Base-by-base conservation (phyloP, 2,797 vertebrate genomes). In the Sorex maritimensis region DNA sequence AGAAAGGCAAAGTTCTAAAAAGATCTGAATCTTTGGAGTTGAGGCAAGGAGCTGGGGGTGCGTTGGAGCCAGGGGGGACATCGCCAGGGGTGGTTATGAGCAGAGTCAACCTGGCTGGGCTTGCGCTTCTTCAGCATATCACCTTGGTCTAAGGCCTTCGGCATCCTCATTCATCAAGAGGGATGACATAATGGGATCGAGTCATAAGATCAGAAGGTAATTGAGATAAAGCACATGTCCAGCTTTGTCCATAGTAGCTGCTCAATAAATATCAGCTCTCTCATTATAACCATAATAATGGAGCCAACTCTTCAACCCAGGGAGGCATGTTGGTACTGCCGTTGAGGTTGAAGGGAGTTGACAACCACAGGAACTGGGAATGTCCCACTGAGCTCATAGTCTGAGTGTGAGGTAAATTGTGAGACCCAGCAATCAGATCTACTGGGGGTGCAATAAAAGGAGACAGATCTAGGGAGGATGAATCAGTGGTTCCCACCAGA, bases 211-310 rank as follows among this genome's bases (percentile, higher is more conserved):
- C 26, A 19, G 69, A 63, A 90, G 38, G 55, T n/a, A 55, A 94
- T 30, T 63, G 46, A 84, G 69, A 81, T 61, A n/a, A 38, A 55
- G 55, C 9, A 30, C 5, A 2, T 61, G n/a, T 13, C 30, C 4
- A 28, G 19, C 34, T 80, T 91, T 79, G 72, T 58, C 28, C 38
- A 28, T 52, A 44, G 67, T 46, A 78, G 65, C 46, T 84, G 65
- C 55, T 95, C 79, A 90, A 0, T 81, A 92, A 93, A 75, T 80
- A 58, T 30, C 26, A 75, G 28, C n/a, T 67, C 19, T 68, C 9
- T 74, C 71, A 74, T 89, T 65, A 23, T 52, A 72, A 86, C 73
- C 28, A 63, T 77, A 68, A 83, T 34, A 23, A 49, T 71, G 55
- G 68, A 69, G 28, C 28, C 78, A 30, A 72, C 67, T 38, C 49